phyloP scores from a whole-genome alignment of 1,140 invertebrate genomes.

The Neomicropteryx cornuta region DNA sequence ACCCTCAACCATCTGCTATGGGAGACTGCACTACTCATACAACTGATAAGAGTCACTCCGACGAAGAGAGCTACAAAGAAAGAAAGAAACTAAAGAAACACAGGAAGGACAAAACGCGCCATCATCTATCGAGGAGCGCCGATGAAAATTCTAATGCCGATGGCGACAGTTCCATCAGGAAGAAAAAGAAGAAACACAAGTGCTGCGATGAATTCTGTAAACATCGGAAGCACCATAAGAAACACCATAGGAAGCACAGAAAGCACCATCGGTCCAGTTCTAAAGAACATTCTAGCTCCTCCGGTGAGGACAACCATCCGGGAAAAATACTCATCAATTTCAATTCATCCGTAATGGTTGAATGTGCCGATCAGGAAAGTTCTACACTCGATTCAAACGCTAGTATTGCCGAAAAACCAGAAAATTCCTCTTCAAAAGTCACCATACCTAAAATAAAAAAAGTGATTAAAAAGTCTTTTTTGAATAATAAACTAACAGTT shows the following conservation, averaged over 20 bases:
- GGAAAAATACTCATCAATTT: constrained; percentile 38
- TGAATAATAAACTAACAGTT: constrained; percentile 33
- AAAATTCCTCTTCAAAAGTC: no score
- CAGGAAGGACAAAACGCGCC: constrained; percentile 52
- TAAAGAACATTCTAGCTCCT: constrained; percentile 77
- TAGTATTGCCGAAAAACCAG: no score
- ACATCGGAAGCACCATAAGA: constrained; percentile 59
- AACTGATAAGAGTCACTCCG: constrained; percentile 13
- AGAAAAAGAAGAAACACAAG: constrained; percentile 60
- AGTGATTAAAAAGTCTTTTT: constrained; percentile 31
- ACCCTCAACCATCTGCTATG: constrained; percentile 12
- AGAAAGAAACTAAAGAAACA: constrained; percentile 60
- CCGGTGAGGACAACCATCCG: constrained; percentile 65
- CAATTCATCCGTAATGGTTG: no score
- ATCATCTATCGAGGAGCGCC: constrained; percentile 30
- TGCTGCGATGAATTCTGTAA: constrained; percentile 59
- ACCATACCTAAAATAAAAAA: constrained; percentile 35
- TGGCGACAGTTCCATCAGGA: constrained; percentile 40
- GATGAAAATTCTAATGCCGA: constrained; percentile 28
- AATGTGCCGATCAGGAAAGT: no score
- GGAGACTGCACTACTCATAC: constrained; percentile 8
- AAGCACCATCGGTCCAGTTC: constrained; percentile 69
- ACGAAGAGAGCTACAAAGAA: constrained; percentile 42
- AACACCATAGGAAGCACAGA: constrained; percentile 61
- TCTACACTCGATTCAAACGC: no score